Conservation (phyloP, 1,140 invertebrate genomes). For the Drosophila ficusphila region DNA sequence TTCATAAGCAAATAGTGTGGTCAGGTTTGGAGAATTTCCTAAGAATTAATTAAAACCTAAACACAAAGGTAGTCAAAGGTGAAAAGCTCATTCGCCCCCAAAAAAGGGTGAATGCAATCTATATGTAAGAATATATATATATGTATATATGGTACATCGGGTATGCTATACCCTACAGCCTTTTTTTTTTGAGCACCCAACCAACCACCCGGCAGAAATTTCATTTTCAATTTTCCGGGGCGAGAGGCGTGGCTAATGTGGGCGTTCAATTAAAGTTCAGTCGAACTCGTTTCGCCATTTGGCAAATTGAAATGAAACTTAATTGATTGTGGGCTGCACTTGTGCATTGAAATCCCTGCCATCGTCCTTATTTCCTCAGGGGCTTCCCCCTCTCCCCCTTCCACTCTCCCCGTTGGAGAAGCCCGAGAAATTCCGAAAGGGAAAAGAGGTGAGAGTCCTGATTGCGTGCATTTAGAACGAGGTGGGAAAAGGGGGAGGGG, state of each 20-base stretch:
- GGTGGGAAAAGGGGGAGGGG: neutral
- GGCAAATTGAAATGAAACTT: conserved; percentile 51
- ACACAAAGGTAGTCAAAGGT: conserved; percentile 44
- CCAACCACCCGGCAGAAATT: conserved; percentile 1
- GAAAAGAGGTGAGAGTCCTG: conserved; percentile 7
- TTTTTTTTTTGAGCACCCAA: too few relatives aligned
- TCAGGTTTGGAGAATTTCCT: conserved; percentile 54
- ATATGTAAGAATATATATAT: neutral
- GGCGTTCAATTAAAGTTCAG: conserved; percentile 55
- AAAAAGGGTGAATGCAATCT: conserved; percentile 22
- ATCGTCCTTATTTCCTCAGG: neutral
- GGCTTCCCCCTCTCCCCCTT: too few relatives aligned
- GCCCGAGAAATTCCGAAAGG: neutral
- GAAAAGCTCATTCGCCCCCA: conserved; percentile 10
- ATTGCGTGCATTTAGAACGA: conserved; percentile 4
- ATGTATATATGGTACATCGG: too few relatives aligned
- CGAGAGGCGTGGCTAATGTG: conserved; percentile 9
- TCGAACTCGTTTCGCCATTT: conserved; percentile 52
- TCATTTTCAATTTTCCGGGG: conserved; percentile 7
- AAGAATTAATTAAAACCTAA: conserved; percentile 71
- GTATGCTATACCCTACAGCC: too few relatives aligned
- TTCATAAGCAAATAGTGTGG: conserved; percentile 45
- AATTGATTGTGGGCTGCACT: conserved; percentile 59
- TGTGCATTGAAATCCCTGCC: conserved; percentile 12
- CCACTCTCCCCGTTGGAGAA: too few relatives aligned